Evolutionary conservation across 2,113 vertebrate genomes (phyloP).

Genomic region (Crocuta crocuta): DNA sequence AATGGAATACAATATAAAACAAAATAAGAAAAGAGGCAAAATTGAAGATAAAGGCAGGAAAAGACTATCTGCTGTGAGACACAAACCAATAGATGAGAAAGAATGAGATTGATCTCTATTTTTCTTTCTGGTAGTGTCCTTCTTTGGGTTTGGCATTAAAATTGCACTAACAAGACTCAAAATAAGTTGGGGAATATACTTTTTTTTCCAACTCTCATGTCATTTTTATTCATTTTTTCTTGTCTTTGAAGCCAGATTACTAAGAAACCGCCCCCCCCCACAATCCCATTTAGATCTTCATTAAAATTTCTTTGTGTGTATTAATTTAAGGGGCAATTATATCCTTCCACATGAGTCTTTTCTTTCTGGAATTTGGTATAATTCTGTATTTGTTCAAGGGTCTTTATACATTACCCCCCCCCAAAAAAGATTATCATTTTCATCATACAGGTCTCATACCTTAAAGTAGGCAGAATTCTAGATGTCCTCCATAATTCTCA

Average conservation of each 20-base stretch:
- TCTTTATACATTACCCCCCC: not conserved
- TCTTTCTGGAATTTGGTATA: not conserved
- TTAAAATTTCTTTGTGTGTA: not conserved
- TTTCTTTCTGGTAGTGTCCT: conserved; percentile 30
- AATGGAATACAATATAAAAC: too few species aligned
- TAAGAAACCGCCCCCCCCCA: not conserved
- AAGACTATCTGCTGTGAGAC: not conserved
- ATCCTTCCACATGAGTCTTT: not conserved
- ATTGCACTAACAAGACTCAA: not conserved
- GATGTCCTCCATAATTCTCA: not conserved
- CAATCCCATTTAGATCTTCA: not conserved
- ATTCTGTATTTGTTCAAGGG: not conserved
- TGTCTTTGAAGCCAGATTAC: not conserved
- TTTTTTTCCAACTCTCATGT: not conserved
- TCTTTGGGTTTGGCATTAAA: not conserved
- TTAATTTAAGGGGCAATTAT: conserved; percentile 37
- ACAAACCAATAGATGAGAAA: not conserved
- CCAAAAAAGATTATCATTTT: not conserved
- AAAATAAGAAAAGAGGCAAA: not conserved
- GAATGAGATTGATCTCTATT: not conserved
- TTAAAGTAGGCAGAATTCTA: not conserved
- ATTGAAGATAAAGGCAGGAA: not conserved
- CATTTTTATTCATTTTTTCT: conserved; percentile 19
- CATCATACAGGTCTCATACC: not conserved
- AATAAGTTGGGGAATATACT: not conserved